Percentiles rank a stretch among this genome's conserved stretches.
Evolutionary conservation across 1,140 invertebrate species (phyloP).

Genomic region (Centruroides vittatus): DNA sequence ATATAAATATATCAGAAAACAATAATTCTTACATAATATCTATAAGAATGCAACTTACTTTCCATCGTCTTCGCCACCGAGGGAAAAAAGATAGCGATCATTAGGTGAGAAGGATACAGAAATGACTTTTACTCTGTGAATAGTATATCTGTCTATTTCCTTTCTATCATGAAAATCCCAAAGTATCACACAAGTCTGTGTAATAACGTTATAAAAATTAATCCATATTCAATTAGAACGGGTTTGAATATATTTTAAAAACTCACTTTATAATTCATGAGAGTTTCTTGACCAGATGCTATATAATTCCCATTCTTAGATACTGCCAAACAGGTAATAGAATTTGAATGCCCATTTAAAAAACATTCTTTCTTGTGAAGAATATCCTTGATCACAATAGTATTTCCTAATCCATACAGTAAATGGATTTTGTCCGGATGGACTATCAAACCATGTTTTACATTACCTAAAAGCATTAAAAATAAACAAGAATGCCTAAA

Average conservation of each 20-base stretch:
- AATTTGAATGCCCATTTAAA: constrained; percentile 66
- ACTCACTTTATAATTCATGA: constrained; percentile 72
- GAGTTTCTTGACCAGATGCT: constrained; percentile 75
- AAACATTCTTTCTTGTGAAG: constrained; percentile 54
- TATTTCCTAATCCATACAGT: constrained; percentile 69
- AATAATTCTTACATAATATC: too few relatives aligned
- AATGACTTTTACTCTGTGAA: constrained; percentile 74
- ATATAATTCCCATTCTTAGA: constrained; percentile 62
- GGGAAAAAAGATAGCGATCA: constrained; percentile 61
- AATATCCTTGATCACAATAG: constrained; percentile 62
- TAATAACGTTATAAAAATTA: constrained; percentile 2
- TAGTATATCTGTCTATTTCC: constrained; percentile 48
- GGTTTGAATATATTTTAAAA: neutral
- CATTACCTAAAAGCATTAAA: constrained; percentile 37
- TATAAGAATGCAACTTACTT: constrained; percentile 34
- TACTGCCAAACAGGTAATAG: constrained; percentile 61
- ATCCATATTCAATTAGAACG: too few relatives aligned
- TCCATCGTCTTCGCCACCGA: constrained; percentile 78
- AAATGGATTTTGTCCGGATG: constrained; percentile 62
- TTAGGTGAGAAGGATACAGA: constrained; percentile 62
- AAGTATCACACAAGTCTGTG: constrained; percentile 59
- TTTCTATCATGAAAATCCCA: constrained; percentile 61
- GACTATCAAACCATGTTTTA: constrained; percentile 43
- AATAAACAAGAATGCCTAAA: too few relatives aligned
- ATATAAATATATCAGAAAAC: too few relatives aligned